Conservation (phyloP, 2,113 vertebrate genomes). For the Egretta garzetta region DNA sequence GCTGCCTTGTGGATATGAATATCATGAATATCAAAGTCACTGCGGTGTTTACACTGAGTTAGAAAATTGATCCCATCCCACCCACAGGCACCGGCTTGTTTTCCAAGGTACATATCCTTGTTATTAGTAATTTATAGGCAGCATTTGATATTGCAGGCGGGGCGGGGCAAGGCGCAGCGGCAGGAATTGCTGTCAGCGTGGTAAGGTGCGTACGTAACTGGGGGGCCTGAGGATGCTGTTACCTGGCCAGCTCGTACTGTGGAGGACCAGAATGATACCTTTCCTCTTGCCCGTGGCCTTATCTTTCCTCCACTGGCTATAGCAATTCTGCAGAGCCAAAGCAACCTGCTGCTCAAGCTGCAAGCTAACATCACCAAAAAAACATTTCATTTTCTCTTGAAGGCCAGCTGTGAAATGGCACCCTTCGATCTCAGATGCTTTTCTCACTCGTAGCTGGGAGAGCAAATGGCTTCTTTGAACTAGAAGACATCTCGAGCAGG, state of each 20-base stretch:
- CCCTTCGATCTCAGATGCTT: background rate
- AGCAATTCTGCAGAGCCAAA: background rate
- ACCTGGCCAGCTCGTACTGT: background rate
- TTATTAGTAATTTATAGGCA: background rate
- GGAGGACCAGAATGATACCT: background rate
- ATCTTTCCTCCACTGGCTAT: background rate
- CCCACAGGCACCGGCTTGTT: background rate
- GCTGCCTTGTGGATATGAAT: slow-evolving; percentile 22
- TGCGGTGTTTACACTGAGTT: background rate
- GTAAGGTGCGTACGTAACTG: background rate
- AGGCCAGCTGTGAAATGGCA: background rate
- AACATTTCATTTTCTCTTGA: background rate
- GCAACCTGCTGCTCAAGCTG: background rate
- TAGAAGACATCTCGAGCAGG: background rate
- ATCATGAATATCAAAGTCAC: slow-evolving; percentile 10
- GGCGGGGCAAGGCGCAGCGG: background rate
- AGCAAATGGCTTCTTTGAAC: background rate
- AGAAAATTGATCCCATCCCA: background rate
- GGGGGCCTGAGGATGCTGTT: background rate
- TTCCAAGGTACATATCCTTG: background rate
- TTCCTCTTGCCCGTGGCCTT: background rate
- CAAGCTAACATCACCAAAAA: background rate
- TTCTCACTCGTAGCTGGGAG: background rate
- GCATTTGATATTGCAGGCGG: background rate
- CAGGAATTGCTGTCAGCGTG: background rate